Conservation (phyloP, 1,140 invertebrate species). For the Euglossa dilemma region DNA sequence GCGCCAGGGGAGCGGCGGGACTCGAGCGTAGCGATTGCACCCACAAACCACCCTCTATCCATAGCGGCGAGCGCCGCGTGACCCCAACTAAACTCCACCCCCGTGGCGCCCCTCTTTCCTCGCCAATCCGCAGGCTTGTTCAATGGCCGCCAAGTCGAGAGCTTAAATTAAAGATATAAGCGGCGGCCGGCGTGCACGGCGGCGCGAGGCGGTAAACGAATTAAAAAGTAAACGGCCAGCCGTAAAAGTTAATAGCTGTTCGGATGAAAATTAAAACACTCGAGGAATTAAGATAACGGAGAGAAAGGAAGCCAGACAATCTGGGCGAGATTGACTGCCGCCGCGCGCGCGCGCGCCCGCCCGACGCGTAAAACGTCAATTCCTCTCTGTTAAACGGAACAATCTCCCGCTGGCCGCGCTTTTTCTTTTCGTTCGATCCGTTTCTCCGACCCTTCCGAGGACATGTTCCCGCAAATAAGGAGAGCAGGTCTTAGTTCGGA, state of each 20-base stretch:
- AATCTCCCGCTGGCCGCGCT: no score
- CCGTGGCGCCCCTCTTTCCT: conserved; percentile 52
- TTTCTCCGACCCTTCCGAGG: neutral
- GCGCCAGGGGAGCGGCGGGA: conserved; percentile 75
- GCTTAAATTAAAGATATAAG: conserved; percentile 82
- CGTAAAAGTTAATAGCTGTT: conserved; percentile 82
- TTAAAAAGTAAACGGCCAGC: conserved; percentile 81
- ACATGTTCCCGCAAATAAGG: no score
- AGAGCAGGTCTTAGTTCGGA: no score
- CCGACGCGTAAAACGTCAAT: conserved; percentile 31
- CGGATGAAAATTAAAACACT: conserved; percentile 82
- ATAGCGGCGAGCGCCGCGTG: conserved; percentile 58
- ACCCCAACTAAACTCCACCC: conserved; percentile 65
- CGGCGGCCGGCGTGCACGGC: conserved; percentile 31
- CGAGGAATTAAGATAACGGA: conserved; percentile 75
- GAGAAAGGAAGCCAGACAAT: conserved; percentile 55
- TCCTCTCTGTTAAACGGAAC: neutral
- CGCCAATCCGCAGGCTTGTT: conserved; percentile 67
- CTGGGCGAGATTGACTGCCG: conserved; percentile 50
- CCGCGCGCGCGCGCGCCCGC: neutral
- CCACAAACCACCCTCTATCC: conserved; percentile 74
- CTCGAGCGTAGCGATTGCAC: conserved; percentile 77
- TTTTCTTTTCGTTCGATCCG: neutral
- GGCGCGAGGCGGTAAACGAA: conserved; percentile 78
- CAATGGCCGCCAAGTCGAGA: conserved; percentile 75